Conservation (phyloP, 1,140 invertebrate species). For the Daktulosphaira vitifoliae region DNA sequence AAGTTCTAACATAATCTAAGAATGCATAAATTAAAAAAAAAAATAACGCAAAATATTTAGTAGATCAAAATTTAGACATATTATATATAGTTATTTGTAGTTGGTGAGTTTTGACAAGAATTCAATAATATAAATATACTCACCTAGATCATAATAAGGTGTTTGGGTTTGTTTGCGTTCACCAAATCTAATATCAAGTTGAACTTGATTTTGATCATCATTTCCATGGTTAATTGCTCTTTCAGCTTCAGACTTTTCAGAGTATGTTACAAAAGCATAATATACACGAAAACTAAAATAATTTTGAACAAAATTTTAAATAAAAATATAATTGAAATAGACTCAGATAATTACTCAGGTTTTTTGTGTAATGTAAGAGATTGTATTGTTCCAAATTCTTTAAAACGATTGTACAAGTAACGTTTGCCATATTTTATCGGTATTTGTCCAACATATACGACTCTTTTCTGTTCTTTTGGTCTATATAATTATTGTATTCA, state of each 20-base stretch:
- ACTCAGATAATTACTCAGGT: neutral
- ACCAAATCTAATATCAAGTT: slow-evolving; percentile 15
- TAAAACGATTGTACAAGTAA: slow-evolving; percentile 14
- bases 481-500: neutral
- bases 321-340: neutral
- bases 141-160: slow-evolving; percentile 27
- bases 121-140: too few relatives aligned
- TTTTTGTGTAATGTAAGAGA: slow-evolving; percentile 26
- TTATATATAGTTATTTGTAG: too few relatives aligned
- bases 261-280: slow-evolving; percentile 27
- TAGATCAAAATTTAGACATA: too few relatives aligned
- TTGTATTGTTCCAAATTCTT: slow-evolving; percentile 12
- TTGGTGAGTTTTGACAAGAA: too few relatives aligned
- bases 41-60: too few relatives aligned
- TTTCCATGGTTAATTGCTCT: slow-evolving; percentile 20
- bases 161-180: slow-evolving; percentile 26
- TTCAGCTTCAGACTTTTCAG: neutral
- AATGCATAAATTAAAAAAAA: too few relatives aligned
- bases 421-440: slow-evolving; percentile 17
- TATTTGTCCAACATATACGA: slow-evolving; percentile 29
- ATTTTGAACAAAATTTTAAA: neutral
- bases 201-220: neutral
- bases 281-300: slow-evolving; percentile 19
- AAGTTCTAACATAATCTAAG: too few relatives aligned
- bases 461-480: slow-evolving; percentile 5